phyloP scores from a whole-genome alignment of 1,140 invertebrate species.

The Melitaea cinxia region DNA sequence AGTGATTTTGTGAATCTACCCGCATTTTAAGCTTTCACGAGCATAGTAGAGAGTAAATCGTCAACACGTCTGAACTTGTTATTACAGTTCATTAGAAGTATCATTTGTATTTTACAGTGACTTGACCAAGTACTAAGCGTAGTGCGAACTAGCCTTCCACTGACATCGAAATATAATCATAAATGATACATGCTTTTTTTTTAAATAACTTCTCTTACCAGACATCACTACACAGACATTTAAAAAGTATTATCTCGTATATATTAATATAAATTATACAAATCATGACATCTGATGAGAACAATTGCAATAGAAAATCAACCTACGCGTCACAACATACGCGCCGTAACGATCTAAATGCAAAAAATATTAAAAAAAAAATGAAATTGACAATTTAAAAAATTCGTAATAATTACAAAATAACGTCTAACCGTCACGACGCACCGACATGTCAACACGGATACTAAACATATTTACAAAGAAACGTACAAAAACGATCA shows the following conservation, averaged over 20 bases:
- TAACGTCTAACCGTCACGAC: slow-evolving; percentile 21
- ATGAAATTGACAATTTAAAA: neutral
- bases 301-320: neutral
- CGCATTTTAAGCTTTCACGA: no score
- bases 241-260: slow-evolving; percentile 1
- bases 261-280: neutral
- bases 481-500: slow-evolving; percentile 42
- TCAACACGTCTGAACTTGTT: no score
- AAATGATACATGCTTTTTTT: neutral
- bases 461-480: slow-evolving; percentile 53
- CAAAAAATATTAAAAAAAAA: slow-evolving; percentile 4
- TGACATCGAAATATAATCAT: neutral
- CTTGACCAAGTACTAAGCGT: no score
- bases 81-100: no score
- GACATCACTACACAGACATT: neutral
- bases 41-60: no score
- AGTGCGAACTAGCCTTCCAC: no score
- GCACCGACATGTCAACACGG: slow-evolving; percentile 56
- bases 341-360: slow-evolving; percentile 4
- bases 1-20: no score
- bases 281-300: neutral
- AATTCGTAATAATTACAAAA: neutral
- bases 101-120: no score
- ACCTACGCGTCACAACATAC: slow-evolving; percentile 7
- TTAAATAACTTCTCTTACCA: neutral